Base-by-base conservation (phyloP, 2,888 invertebrate genomes). In the Ophioninae sp. region DNA sequence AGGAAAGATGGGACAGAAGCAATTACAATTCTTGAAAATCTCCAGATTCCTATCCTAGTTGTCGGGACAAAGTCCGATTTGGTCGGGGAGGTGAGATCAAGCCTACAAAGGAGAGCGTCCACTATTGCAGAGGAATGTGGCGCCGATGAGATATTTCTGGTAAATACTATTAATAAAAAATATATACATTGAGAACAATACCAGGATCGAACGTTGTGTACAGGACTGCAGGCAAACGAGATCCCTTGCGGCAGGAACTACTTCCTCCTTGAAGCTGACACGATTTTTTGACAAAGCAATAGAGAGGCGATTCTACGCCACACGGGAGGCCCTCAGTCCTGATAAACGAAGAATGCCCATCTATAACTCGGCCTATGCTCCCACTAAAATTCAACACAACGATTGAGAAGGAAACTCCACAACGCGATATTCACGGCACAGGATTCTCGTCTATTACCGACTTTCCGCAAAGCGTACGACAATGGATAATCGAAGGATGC, bases 21-120 rank as follows among this genome's bases (percentile, higher is more conserved):
- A 17, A 67, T 44, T 44, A 67, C 2, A 39, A 59, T 73, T 69
- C 13, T 61, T 79, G 30, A 41, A 82, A 73, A 70, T 73, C 82
- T 76, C 81, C 93, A 98, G 95, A 96, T 98, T 90, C 99, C 99
- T 0, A 97, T 99, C 89, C 94, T 99, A 85, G 97, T 99, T 0
- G 96, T 99, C 89, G 99, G 99, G 17, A 98, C 98, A 0, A 99
- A 99, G 93, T 94, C 96, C 86, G 99, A 99, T 94, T 94, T 97
- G 86, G 95, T 96, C 0, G 96, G 97, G 88, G 96, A 97, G 91
- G 96, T 96, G 72, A 94, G 95, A 85, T 94, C 95, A 76, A 94
- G 94, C 88, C 93, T 95, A 79, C 94, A 95, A 77, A 93, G 95
- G 86, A 94, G 95, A 44, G 95, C 95, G 30, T 96, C 96, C 73